These are phyloP conservation scores for Aricia artaxerxes DNA, from an alignment of 2,888 invertebrate species.

Conservation along the genomic window DNA sequence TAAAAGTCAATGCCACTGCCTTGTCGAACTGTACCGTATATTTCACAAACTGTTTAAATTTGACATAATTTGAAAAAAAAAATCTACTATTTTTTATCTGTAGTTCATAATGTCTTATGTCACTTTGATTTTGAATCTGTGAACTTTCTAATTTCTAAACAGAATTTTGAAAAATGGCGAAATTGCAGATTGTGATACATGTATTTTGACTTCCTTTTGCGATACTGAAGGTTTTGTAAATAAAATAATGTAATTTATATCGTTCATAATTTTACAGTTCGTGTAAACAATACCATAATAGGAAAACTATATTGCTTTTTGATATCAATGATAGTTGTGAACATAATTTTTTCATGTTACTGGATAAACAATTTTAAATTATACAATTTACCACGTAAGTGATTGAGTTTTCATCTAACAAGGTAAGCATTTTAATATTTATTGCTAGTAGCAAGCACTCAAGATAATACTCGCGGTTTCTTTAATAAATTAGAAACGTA, in stretches of 20 bases:
- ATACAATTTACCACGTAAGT: conserved; percentile 53
- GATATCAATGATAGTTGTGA: conserved; percentile 53
- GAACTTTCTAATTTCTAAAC: conserved; percentile 46
- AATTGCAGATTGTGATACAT: conserved; percentile 66
- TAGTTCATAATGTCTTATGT: neutral
- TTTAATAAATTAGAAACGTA: neutral
- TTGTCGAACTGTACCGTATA: too few species aligned
- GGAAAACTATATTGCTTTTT: conserved; percentile 48
- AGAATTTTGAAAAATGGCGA: conserved; percentile 72
- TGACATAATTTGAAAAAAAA: neutral
- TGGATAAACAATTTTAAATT: conserved; percentile 50
- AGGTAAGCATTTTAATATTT: neutral
- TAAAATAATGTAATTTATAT: conserved; percentile 55
- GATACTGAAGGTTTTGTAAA: conserved; percentile 53
- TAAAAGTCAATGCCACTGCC: too few species aligned
- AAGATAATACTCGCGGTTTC: neutral
- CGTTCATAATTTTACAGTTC: conserved; percentile 35
- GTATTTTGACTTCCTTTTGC: conserved; percentile 52
- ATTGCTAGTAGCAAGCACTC: neutral
- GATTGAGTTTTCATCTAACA: conserved; percentile 39
- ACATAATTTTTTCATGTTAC: conserved; percentile 54
- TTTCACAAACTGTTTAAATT: too few species aligned
- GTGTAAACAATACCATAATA: conserved; percentile 39
- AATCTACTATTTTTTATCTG: neutral
- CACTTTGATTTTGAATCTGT: conserved; percentile 29